A percentile compares a stretch with the other conserved stretches of the same genome.
Conservation (phyloP, 2,113 vertebrate species). For the Pagrus major region DNA sequence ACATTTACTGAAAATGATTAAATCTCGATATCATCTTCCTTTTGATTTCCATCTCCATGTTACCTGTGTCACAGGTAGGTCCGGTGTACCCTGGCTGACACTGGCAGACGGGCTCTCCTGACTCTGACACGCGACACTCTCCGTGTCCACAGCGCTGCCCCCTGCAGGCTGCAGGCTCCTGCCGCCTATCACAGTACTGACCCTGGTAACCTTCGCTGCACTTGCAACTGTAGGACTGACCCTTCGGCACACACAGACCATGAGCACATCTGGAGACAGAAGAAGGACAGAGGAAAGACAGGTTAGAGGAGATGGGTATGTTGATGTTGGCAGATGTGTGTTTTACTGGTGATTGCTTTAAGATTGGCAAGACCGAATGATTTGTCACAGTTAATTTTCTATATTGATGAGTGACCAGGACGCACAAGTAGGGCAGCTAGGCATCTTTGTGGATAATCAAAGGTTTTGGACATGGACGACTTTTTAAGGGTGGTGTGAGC, state of each 20-base stretch:
- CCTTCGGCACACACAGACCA: conserved; percentile 86
- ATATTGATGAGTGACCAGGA: not conserved
- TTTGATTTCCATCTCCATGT: not conserved
- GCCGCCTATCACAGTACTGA: conserved; percentile 88
- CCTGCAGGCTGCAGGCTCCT: conserved; percentile 89
- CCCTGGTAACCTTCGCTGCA: conserved; percentile 91
- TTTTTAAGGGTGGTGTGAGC: no score
- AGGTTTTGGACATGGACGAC: not conserved
- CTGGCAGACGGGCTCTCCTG: conserved; percentile 88
- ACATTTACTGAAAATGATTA: not conserved
- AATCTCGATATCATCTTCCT: not conserved
- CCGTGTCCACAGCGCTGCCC: conserved; percentile 90
- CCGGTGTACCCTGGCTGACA: conserved; percentile 90
- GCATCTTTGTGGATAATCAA: not conserved
- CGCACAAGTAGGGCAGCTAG: not conserved
- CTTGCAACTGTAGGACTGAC: conserved; percentile 88
- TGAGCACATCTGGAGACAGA: conserved; percentile 88
- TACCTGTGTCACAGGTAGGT: conserved; percentile 91
- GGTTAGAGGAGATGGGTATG: not conserved
- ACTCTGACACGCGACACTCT: conserved; percentile 89
- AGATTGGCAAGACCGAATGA: not conserved
- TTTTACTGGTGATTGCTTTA: not conserved
- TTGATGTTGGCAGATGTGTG: not conserved
- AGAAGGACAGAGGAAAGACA: not conserved
- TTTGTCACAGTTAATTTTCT: not conserved